Evolutionary conservation across 2,888 invertebrate genomes (phyloP).

Genomic region (Osmoderma eremita): DNA sequence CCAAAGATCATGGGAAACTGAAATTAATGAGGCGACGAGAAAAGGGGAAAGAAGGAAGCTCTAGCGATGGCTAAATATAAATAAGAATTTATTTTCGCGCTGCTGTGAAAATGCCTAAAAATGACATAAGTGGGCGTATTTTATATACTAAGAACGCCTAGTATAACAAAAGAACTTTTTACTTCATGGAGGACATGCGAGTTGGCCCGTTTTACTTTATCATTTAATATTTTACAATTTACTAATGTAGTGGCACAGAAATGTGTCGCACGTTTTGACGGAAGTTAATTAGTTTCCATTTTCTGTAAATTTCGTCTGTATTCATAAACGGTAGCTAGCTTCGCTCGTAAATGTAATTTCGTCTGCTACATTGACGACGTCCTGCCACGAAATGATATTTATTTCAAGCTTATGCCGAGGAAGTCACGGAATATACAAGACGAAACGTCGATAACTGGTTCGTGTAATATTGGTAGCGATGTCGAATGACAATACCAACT

Average conservation of each 20-base stretch:
- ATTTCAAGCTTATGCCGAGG: neutral
- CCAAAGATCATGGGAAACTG: too few species aligned
- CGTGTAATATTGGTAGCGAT: neutral
- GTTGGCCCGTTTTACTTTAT: too few species aligned
- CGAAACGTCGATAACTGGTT: slow-evolving; percentile 9
- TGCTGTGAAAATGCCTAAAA: too few species aligned
- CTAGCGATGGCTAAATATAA: too few species aligned
- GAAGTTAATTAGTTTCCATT: slow-evolving; percentile 9
- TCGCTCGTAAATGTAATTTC: slow-evolving; percentile 17
- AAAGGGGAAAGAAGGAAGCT: too few species aligned
- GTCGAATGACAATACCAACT: neutral
- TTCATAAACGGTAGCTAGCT: neutral
- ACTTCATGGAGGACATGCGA: too few species aligned
- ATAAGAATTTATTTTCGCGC: too few species aligned
- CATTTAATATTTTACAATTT: neutral
- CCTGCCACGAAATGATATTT: slow-evolving; percentile 10
- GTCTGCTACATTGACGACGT: neutral
- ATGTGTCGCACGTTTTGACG: slow-evolving; percentile 2
- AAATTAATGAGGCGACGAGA: too few species aligned
- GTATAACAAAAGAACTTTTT: too few species aligned
- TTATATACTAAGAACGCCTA: too few species aligned
- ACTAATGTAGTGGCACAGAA: neutral
- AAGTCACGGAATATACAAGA: slow-evolving; percentile 11
- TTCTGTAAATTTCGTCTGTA: slow-evolving; percentile 3
- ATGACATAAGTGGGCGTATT: too few species aligned